phyloP scores from a whole-genome alignment of 2,113 vertebrate species.

The Megaceryle torquata region DNA sequence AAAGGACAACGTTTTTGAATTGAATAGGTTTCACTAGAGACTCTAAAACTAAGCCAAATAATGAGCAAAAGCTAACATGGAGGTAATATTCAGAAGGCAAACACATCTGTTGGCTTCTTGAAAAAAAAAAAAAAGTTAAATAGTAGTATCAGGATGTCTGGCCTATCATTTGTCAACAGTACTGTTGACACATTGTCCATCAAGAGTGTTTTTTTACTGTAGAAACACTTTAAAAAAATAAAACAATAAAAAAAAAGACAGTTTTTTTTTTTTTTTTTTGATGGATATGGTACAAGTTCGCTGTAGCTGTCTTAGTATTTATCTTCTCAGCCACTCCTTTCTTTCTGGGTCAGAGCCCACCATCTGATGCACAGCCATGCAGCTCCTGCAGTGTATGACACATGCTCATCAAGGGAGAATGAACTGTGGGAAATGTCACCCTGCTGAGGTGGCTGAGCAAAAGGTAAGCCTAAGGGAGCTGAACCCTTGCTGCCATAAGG shows the following conservation, averaged over 20 bases:
- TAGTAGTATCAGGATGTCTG: neutral
- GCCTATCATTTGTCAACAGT: neutral
- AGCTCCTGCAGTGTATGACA: accelerated
- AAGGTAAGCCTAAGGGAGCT: neutral
- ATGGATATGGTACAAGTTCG: neutral
- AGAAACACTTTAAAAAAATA: neutral
- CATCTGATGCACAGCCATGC: neutral
- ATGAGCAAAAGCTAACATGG: neutral
- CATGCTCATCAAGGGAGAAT: neutral
- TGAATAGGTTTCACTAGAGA: neutral
- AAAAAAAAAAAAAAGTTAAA: neutral
- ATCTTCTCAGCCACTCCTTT: neutral
- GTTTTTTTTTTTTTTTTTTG: neutral
- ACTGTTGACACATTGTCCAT: neutral
- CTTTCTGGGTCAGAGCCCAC: neutral
- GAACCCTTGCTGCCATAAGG: neutral
- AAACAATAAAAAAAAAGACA: neutral
- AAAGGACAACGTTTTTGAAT: neutral
- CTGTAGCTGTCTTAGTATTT: neutral
- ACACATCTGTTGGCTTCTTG: neutral
- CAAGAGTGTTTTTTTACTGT: neutral
- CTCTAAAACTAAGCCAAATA: neutral
- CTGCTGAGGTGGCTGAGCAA: neutral
- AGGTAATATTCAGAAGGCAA: neutral
- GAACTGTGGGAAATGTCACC: neutral